Evolutionary conservation across 2,113 vertebrate genomes (phyloP), one percentile per base, ranked within the genome.

Genomic region (Cryptomyrus ogoouensis): DNA sequence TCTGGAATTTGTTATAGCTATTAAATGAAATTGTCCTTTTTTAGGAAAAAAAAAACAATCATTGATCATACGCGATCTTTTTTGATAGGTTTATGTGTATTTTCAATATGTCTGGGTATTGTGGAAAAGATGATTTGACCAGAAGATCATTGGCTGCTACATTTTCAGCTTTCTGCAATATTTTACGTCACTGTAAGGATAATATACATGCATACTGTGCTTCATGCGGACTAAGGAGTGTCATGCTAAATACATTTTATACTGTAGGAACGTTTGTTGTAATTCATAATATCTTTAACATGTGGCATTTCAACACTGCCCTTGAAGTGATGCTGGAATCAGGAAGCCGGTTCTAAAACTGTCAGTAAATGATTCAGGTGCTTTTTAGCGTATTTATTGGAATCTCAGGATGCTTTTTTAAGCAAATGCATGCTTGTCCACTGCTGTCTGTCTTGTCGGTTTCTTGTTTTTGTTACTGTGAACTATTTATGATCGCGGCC

Each of bases 221-320:
- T 88, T 90, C 87, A 56, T 58, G 44, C n/a, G 0, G 50, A 49
- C 53, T 31, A 42, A 46, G 21, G 31, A 39, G 46, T 35, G 42
- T 15, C 19, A 10, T 74, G 15, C 39, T 44, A 70, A 87, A 50
- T 44, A 21, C 24, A 27, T 52, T 74, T 15, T 46, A 39, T 87
- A n/a, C 27, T 24, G 49, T 17, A 62, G 39, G 52, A 44, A 2
- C 19, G 3, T 58, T n/a, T 84, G 47, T 49, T 70, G 17, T n/a
- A 50, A n/a, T 42, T 66, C n/a, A 12, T 49, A 90, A 90, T 87
- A 35, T 39, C 44, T 87, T 87, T 74, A 90, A 87, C 77, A 31
- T 90, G 85, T 46, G 19, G 27, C 58, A 84, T 87, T 87, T 77
- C 87, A 87, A 74, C 31, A 66, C n/a, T 50, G 66, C 15, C 47